A percentile compares a stretch with the other conserved stretches of the same genome.
These are phyloP conservation scores for Spea hammondii DNA, from an alignment of 2,797 vertebrate species.

Conservation along the genomic window DNA sequence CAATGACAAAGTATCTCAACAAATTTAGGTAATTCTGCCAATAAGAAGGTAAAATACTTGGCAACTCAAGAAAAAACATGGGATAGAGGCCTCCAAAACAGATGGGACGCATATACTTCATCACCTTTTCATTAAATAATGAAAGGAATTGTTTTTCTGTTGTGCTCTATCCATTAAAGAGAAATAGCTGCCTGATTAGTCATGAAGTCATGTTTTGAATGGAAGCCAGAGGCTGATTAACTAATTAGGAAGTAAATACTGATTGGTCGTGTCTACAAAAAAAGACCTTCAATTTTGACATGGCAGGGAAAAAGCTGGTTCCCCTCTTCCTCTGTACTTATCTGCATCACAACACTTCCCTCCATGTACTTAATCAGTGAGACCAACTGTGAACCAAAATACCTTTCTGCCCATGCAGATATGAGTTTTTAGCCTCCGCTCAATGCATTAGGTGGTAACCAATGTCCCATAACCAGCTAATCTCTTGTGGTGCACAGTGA, in stretches of 20 bases:
- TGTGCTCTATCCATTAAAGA: conserved; percentile 22
- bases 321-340: conserved; percentile 13
- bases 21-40: too few species aligned
- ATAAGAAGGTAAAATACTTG: not conserved
- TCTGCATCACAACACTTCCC: conserved; percentile 21
- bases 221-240: conserved; percentile 8
- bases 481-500: too few species aligned
- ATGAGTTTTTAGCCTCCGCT: not conserved
- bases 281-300: conserved; percentile 23
- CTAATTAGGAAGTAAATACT: conserved; percentile 17
- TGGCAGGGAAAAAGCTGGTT: not conserved
- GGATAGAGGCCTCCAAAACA: conserved; percentile 6
- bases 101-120: conserved; percentile 13
- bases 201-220: not conserved
- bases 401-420: not conserved
- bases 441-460: not conserved
- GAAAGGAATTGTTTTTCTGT: not conserved
- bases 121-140: conserved; percentile 2
- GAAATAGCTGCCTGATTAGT: conserved; percentile 15
- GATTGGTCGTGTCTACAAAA: conserved; percentile 14
- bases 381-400: not conserved
- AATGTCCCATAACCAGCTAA: too few species aligned
- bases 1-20: too few species aligned
- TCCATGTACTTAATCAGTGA: conserved; percentile 4
- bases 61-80: not conserved